Evolutionary conservation across 2,888 invertebrate species (phyloP).

Genomic region (Acrobasis suavella): DNA sequence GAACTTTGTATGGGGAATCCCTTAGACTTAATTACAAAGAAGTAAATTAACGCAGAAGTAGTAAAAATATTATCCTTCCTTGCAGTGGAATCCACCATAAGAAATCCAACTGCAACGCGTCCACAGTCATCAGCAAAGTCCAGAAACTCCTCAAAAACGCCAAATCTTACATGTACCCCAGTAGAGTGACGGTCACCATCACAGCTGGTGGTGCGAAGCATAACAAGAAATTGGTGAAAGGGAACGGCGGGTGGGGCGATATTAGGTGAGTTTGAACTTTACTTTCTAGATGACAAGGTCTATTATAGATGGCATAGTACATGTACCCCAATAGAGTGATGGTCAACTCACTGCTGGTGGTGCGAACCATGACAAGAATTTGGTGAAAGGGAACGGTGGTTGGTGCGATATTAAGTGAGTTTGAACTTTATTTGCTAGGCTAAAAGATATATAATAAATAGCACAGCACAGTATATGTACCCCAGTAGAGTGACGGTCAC

Average conservation of each 20-base stretch:
- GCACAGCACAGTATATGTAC: too few species aligned
- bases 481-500: too few species aligned
- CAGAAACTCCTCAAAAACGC: constrained; percentile 90
- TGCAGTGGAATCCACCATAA: constrained; percentile 97
- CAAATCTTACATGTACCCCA: constrained; percentile 87
- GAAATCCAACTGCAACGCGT: constrained; percentile 94
- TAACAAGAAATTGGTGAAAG: constrained; percentile 91
- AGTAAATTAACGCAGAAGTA: too few species aligned
- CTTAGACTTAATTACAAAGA: too few species aligned
- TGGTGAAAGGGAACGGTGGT: not conserved
- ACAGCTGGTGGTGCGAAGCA: constrained; percentile 92
- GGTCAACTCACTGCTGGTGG: not conserved
- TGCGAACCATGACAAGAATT: not conserved
- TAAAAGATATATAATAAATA: not conserved
- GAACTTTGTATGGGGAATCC: too few species aligned
- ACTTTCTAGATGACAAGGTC: not conserved
- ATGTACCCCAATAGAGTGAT: too few species aligned
- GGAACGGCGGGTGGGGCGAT: constrained; percentile 99
- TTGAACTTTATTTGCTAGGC: constrained; percentile 24
- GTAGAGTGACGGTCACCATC: constrained; percentile 86
- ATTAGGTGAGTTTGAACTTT: constrained; percentile 57
- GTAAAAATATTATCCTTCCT: too few species aligned
- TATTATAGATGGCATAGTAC: too few species aligned
- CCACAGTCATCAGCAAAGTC: constrained; percentile 91
- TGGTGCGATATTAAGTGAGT: not conserved